These are phyloP conservation scores for Rhagophthalmus giganteus DNA, from an alignment of 2,888 invertebrate species.

Conservation along the genomic window DNA sequence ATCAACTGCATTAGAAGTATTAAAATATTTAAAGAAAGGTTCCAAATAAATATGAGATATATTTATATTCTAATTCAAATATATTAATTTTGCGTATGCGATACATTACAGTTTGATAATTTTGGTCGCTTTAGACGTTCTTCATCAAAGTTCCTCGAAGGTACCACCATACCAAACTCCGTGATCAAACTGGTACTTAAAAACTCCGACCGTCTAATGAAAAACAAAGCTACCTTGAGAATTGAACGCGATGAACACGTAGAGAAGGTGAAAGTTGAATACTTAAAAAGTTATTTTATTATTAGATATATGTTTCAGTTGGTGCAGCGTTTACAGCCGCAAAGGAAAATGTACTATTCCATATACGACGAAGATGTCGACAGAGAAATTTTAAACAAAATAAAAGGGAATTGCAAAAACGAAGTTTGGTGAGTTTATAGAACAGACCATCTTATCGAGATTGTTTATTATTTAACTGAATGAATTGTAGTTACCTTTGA, in stretches of 20 bases:
- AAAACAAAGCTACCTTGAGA: constrained; percentile 6
- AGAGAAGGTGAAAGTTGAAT: constrained; percentile 20
- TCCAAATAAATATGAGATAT: no score
- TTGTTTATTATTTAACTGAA: no score
- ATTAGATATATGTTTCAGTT: constrained; percentile 3
- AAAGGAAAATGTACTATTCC: not conserved
- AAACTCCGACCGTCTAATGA: not conserved
- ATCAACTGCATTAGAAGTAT: no score
- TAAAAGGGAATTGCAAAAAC: constrained; percentile 11
- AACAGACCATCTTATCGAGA: no score
- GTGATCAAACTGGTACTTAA: constrained; percentile 8
- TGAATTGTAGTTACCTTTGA: no score
- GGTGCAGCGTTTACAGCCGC: constrained; percentile 9
- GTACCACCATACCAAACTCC: constrained; percentile 29
- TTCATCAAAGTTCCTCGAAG: constrained; percentile 23
- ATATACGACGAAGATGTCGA: constrained; percentile 14
- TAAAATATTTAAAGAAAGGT: no score
- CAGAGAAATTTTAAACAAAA: constrained; percentile 14
- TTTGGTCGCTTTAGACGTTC: no score
- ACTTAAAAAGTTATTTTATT: not conserved
- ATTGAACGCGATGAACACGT: constrained; percentile 25
- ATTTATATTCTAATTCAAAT: no score
- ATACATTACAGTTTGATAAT: no score
- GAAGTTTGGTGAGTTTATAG: constrained; percentile 18
- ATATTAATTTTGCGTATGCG: no score